Conservation (phyloP, 1,140 invertebrate genomes). For the Ips typographus region DNA sequence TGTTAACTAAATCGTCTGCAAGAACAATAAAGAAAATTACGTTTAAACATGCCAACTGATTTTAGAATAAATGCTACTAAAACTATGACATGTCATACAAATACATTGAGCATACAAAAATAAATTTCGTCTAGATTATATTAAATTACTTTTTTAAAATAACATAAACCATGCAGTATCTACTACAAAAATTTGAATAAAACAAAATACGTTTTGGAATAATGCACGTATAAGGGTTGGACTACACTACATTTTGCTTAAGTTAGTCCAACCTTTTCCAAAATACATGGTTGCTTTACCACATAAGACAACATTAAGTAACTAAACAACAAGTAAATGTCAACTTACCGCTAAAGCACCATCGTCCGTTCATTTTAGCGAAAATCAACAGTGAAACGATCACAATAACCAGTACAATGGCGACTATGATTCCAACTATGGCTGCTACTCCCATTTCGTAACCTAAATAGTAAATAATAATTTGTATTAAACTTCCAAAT, state of each 20-base stretch:
- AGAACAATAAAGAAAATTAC: no score
- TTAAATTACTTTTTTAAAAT: no score
- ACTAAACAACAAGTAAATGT: conserved; percentile 35
- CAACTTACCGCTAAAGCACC: conserved; percentile 81
- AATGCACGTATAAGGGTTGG: neutral
- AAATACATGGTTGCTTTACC: conserved; percentile 15
- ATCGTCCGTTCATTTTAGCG: conserved; percentile 73
- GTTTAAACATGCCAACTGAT: no score
- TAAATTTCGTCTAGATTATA: no score
- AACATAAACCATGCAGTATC: no score
- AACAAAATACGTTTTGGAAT: no score
- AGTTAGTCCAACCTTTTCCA: neutral
- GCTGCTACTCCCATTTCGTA: conserved; percentile 70
- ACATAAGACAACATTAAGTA: conserved; percentile 12
- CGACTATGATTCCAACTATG: conserved; percentile 74
- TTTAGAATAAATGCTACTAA: no score
- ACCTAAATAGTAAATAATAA: conserved; percentile 49
- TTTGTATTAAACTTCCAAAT: no score
- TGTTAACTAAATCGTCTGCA: no score
- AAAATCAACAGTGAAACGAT: conserved; percentile 69
- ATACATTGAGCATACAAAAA: no score
- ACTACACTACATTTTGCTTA: neutral
- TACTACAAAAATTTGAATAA: no score
- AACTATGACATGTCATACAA: no score
- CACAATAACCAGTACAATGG: conserved; percentile 65